Evolutionary conservation across 1,140 invertebrate genomes (phyloP), one percentile per base, ranked within the genome.

Genomic region (Condylostylus longicornis): DNA sequence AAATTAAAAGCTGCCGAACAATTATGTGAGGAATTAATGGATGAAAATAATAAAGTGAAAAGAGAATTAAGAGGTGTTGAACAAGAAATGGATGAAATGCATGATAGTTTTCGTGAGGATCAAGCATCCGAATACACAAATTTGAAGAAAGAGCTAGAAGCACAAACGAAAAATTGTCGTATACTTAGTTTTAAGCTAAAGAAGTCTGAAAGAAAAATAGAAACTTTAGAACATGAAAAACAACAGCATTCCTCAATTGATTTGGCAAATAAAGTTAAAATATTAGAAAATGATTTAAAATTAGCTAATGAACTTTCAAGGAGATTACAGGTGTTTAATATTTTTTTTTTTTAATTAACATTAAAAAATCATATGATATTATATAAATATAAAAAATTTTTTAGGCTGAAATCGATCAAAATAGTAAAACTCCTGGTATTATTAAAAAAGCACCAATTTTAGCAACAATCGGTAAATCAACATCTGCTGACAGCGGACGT

Each of bases 171-270:
- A 62, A 98, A 98, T 64, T 98, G 93, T 64, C 73, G 95, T 44
- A 93, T 99, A 46, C 68, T 99, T 18, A 96, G 96, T 41, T 98
- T 98, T 59, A 98, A 98, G 65, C 65, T 98, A 33, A 76, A 93
- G 48, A 99, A 98, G 70, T 74, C 87, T 17, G 96, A 99, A 61
- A 72, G 93, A 37, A 78, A 77, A 55, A 71, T 78, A 19, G 93
- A 98, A 40, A 79, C 88, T 48, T 59, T 94, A 14, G 90, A 96
- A 56, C 69, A 71, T 23, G 91, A 96, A 46, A 86, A 87, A 3
- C 51, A 77, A 67, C 71, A 69, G 5, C 61, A 66, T 42, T 62
- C 65, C 18, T 71, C 69, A 4, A 47, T 70, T 10, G 67, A 74
- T 39, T 67, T 74, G 17, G 61, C 69, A 33, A 71, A 75, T 28